Percentiles rank a stretch among this genome's conserved stretches.
Conservation (phyloP, 2,113 vertebrate genomes). For the Vulpes vulpes region DNA sequence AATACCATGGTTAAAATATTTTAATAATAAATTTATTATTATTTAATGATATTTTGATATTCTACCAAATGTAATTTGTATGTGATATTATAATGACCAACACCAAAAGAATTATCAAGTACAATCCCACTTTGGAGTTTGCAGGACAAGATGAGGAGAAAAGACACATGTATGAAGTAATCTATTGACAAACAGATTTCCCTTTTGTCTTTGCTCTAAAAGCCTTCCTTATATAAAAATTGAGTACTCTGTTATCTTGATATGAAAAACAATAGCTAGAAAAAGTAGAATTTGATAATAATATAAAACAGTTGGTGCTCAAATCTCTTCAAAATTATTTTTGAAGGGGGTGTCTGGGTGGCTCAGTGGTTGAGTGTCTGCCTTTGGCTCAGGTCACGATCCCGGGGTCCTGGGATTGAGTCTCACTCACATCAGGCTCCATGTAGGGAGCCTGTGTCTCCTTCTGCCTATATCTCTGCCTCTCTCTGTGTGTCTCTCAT, state of each 20-base stretch:
- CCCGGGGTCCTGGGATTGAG: too few relatives aligned
- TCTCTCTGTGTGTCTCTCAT: too few relatives aligned
- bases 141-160: not conserved
- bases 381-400: too few relatives aligned
- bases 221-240: not conserved
- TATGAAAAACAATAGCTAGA: not conserved
- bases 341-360: not conserved
- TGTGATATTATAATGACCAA: not conserved
- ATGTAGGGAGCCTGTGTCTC: too few relatives aligned
- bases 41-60: not conserved
- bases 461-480: too few relatives aligned
- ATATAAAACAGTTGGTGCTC: not conserved
- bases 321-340: slow-evolving; percentile 36
- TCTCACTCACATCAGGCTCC: too few relatives aligned
- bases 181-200: not conserved
- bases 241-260: not conserved
- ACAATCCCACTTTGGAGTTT: not conserved
- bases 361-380: too few relatives aligned
- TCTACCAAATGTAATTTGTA: not conserved
- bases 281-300: not conserved
- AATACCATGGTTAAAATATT: not conserved
- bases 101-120: not conserved
- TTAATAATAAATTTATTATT: not conserved
- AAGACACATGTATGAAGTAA: not conserved
- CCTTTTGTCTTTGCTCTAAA: not conserved